Evolutionary conservation across 2,888 invertebrate species (phyloP).

Genomic region (Gryllus longicercus): DNA sequence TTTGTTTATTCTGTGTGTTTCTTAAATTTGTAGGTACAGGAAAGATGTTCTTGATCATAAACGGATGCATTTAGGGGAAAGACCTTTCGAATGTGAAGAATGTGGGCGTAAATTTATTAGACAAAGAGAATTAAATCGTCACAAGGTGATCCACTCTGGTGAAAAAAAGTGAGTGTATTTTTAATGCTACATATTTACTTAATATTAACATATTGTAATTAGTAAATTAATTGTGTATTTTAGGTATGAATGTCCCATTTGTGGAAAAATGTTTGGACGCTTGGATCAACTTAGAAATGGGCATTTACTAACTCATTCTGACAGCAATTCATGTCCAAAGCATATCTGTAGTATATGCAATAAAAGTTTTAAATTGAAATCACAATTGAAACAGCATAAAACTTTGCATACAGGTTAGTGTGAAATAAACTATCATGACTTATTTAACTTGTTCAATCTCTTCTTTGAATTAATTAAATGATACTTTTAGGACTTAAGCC

Average conservation of each 20-base stretch:
- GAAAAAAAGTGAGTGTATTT: slow-evolving; percentile 29
- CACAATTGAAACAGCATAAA: slow-evolving; percentile 31
- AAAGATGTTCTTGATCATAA: slow-evolving; percentile 33
- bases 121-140: slow-evolving; percentile 31
- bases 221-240: neutral
- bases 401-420: slow-evolving; percentile 32
- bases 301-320: slow-evolving; percentile 28
- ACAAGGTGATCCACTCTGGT: slow-evolving; percentile 28
- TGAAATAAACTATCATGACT: too few relatives aligned
- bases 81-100: slow-evolving; percentile 28
- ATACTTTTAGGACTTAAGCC: neutral
- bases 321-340: neutral
- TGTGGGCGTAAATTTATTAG: slow-evolving; percentile 32
- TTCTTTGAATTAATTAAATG: neutral
- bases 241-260: slow-evolving; percentile 32
- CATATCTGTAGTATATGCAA: slow-evolving; percentile 30
- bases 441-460: too few relatives aligned
- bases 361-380: slow-evolving; percentile 31
- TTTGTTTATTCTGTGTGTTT: too few relatives aligned
- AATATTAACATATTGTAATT: neutral
- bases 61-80: slow-evolving; percentile 27
- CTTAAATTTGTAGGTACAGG: slow-evolving; percentile 27
- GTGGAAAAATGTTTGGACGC: slow-evolving; percentile 33
- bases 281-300: slow-evolving; percentile 30
- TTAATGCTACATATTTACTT: neutral